Evolutionary conservation across 2,888 invertebrate genomes (phyloP).

Genomic region (Campoplex nolae): DNA sequence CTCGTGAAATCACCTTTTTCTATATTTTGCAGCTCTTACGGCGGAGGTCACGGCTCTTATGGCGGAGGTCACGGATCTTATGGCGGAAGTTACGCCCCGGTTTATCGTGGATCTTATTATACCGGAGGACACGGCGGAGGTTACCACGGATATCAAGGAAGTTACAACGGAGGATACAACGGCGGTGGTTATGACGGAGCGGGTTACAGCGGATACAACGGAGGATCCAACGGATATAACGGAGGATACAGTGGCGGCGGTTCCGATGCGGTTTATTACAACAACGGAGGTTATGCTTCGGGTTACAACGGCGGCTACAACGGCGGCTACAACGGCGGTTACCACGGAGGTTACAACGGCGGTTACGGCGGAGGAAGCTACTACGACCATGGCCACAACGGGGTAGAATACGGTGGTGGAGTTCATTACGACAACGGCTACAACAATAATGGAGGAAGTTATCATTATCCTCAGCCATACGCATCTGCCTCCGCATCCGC

Average conservation of each 20-base stretch:
- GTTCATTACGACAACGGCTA: neutral
- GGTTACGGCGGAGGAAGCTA: conserved; percentile 16
- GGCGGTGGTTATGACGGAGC: conserved; percentile 4
- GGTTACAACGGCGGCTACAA: conserved; percentile 16
- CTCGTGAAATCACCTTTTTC: too few species aligned
- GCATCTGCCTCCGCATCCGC: conserved; percentile 4
- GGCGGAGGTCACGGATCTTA: conserved; percentile 48
- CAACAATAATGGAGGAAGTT: neutral
- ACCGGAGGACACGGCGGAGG: conserved; percentile 18
- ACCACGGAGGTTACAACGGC: neutral
- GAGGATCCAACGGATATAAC: neutral
- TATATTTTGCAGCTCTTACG: too few species aligned
- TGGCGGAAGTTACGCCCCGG: neutral
- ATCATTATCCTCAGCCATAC: neutral
- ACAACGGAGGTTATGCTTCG: neutral
- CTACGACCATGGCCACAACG: neutral
- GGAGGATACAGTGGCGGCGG: neutral
- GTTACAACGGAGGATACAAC: conserved; percentile 33
- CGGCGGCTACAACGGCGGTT: neutral
- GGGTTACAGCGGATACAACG: neutral
- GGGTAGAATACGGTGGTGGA: neutral
- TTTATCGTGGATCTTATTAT: neutral
- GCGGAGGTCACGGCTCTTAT: neutral
- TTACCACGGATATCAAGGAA: conserved; percentile 13
- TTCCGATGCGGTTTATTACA: neutral